Percentiles rank a stretch among this genome's conserved stretches.
Conservation (phyloP, 2,888 invertebrate genomes). For the Macrosiphum euphorbiae region DNA sequence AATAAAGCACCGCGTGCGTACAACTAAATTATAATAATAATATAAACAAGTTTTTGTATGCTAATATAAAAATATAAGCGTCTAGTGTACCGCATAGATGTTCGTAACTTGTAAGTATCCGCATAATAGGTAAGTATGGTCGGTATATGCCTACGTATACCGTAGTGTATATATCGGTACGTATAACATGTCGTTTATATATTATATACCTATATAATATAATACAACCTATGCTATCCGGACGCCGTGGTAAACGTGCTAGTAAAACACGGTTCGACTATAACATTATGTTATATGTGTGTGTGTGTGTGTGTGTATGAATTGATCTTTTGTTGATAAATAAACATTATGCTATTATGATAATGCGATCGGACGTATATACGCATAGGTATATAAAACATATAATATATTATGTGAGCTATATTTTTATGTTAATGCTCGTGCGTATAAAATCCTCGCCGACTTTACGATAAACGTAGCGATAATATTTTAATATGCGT, state of each 20-base stretch:
- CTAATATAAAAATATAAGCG: not conserved
- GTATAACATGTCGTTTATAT: not conserved
- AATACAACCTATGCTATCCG: not conserved
- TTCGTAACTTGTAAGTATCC: not conserved
- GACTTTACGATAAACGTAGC: not conserved
- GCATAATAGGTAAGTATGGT: not conserved
- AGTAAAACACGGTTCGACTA: not conserved
- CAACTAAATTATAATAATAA: not conserved
- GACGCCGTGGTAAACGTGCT: not conserved
- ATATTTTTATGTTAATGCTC: not conserved
- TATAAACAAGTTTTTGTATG: constrained; percentile 41
- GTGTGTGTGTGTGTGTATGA: not conserved
- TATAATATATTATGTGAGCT: not conserved
- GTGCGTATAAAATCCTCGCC: not conserved
- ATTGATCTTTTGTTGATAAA: constrained; percentile 22
- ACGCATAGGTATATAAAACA: not conserved
- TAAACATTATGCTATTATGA: not conserved
- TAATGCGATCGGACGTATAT: constrained; percentile 17
- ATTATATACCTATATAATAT: not conserved
- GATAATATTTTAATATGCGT: not conserved
- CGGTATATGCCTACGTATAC: not conserved
- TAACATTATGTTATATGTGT: not conserved
- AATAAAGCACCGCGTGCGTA: constrained; percentile 23
- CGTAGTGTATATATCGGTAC: not conserved
- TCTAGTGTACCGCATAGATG: not conserved